phyloP scores from a whole-genome alignment of 2,797 vertebrate species.

The Ispidina picta region DNA sequence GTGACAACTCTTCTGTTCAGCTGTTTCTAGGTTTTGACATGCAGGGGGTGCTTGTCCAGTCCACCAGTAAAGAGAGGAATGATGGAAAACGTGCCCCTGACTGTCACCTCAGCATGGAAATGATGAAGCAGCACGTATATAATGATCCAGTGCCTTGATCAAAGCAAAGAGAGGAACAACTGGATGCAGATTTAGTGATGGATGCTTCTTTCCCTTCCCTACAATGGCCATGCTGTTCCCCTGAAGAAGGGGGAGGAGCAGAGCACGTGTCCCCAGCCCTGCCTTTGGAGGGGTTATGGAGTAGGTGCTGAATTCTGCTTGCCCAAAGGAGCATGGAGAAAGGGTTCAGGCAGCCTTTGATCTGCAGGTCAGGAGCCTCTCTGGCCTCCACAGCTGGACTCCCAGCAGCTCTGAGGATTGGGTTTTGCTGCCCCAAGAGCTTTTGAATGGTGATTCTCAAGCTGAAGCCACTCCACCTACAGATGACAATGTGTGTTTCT shows the following conservation, averaged over 20 bases:
- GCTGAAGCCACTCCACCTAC: neutral
- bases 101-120: neutral
- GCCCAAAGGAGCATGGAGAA: neutral
- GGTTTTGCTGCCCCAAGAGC: neutral
- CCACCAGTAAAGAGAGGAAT: neutral
- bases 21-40: neutral
- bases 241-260: neutral
- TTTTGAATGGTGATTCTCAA: neutral
- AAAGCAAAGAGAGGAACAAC: neutral
- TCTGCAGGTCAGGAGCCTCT: neutral
- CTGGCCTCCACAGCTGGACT: neutral
- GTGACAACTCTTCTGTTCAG: neutral
- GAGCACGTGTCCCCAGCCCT: neutral
- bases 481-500: neutral
- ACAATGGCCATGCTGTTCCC: neutral
- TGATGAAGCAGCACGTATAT: fast-evolving
- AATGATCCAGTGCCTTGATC: neutral
- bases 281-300: neutral
- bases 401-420: neutral
- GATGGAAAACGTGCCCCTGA: neutral
- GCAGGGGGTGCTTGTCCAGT: neutral
- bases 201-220: neutral
- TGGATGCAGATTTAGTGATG: neutral
- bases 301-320: neutral
- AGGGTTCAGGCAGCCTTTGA: slow-evolving; percentile 32